These are phyloP conservation scores for Ericerus pela DNA, from an alignment of 1,140 invertebrate genomes.

Conservation along the genomic window DNA sequence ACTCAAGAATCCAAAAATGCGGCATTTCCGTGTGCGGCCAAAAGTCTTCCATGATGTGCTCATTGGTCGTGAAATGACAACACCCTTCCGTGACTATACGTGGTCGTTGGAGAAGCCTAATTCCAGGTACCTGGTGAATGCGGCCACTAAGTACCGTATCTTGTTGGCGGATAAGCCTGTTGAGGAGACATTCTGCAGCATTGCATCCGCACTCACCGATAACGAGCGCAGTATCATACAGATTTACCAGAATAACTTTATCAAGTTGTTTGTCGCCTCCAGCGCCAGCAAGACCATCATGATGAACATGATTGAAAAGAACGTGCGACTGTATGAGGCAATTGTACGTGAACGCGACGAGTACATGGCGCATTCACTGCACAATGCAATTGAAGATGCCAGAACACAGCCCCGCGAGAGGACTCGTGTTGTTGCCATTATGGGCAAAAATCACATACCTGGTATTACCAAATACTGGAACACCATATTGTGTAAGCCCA, in stretches of 20 bases:
- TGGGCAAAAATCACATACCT: conserved; percentile 1
- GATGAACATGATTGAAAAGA: background rate
- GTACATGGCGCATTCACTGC: background rate
- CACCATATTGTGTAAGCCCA: too few relatives aligned
- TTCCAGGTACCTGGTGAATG: background rate
- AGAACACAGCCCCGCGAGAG: background rate
- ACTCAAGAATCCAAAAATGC: background rate
- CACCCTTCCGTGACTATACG: background rate
- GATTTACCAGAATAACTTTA: background rate
- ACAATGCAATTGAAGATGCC: background rate
- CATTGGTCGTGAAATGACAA: background rate
- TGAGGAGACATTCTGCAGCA: background rate
- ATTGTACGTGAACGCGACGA: background rate
- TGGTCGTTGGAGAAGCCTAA: background rate
- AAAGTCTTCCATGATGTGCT: background rate
- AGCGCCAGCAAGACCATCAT: background rate
- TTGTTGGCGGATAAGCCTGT: background rate
- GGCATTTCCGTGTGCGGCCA: background rate
- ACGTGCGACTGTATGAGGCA: background rate
- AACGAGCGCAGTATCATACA: background rate
- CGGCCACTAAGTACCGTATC: background rate
- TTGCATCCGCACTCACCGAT: background rate
- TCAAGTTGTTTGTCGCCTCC: background rate
- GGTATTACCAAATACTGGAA: background rate
- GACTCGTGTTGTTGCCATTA: background rate